Evolutionary conservation across 2,113 vertebrate species (phyloP).

Genomic region (Boleophthalmus pectinirostris): DNA sequence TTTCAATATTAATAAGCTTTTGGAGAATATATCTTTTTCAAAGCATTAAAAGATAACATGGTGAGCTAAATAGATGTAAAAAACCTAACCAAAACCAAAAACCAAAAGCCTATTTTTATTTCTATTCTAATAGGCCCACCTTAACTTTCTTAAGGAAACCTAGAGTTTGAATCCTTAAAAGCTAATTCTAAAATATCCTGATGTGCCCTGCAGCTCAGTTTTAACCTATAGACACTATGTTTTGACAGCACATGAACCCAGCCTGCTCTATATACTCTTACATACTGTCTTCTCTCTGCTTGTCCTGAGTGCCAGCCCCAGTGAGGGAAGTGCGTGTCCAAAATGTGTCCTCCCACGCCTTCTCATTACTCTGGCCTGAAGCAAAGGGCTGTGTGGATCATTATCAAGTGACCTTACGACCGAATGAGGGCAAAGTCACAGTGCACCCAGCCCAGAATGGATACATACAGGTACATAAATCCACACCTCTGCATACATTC

Average conservation of each 20-base stretch:
- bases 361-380: conserved; percentile 80
- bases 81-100: too few relatives aligned
- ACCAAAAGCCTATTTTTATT: too few relatives aligned
- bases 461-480: conserved; percentile 55
- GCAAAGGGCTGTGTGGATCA: conserved; percentile 70
- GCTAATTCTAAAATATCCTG: background rate
- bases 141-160: background rate
- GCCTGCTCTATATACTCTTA: background rate
- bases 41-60: too few relatives aligned
- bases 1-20: too few relatives aligned
- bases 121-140: background rate
- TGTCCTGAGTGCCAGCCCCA: conserved; percentile 74
- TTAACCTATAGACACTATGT: background rate
- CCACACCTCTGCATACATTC: background rate
- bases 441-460: conserved; percentile 68
- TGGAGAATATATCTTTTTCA: too few relatives aligned
- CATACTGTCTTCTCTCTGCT: conserved; percentile 13
- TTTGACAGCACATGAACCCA: background rate
- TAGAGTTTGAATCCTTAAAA: background rate
- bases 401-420: conserved; percentile 79
- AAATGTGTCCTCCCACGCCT: conserved; percentile 73
- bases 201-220: background rate
- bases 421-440: conserved; percentile 78
- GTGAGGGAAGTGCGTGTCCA: conserved; percentile 69
- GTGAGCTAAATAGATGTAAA: too few relatives aligned